Evolutionary conservation across 2,888 invertebrate genomes (phyloP), one percentile per base, ranked within the genome.

Genomic region (Dione juno): DNA sequence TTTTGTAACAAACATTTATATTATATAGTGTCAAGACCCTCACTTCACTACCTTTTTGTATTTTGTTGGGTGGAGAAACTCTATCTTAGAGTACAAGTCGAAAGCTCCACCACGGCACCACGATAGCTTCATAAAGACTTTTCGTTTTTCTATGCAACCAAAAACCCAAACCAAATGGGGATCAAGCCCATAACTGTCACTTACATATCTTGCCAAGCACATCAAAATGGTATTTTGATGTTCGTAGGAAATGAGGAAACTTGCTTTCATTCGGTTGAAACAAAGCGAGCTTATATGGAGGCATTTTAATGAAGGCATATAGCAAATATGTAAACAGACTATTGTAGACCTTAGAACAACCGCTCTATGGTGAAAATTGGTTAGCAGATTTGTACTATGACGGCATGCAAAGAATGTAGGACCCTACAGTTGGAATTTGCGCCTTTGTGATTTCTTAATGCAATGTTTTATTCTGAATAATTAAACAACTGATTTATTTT

Each of bases 301-400:
- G 74, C 43, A 74, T 74, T 74, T 72, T 74, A 74, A 74, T 74
- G 74, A 70, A 69, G 70, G 72, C 58, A 61, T 59, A 50, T 41
- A 58, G 58, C 43, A 28, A 59, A 40, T 63, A 45, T 19, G 50
- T 43, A 54, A 37, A 61, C 41, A 48, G n/a, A 13, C 40, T 28
- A 57, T 67, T 67, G 54, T 70, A 40, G 45, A 63, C 67, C 70
- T 70, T 70, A 48, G 14, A 13, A 1, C 41, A 6, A 14, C 13
- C 16, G n/a, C 8, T 19, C 3, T 54, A 70, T 16, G 66, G 40
- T 19, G 66, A 43, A 59, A 43, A 59, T 43, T 57, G 13, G 45
- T 21, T 19, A 16, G 14, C 52, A n/a, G 21, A 52, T 59, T 64
- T 35, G 11, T 59, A 52, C n/a, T 41, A 37, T 40, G 53, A 43